Conservation (phyloP, 2,113 vertebrate species). For the Sinosuthora webbiana region DNA sequence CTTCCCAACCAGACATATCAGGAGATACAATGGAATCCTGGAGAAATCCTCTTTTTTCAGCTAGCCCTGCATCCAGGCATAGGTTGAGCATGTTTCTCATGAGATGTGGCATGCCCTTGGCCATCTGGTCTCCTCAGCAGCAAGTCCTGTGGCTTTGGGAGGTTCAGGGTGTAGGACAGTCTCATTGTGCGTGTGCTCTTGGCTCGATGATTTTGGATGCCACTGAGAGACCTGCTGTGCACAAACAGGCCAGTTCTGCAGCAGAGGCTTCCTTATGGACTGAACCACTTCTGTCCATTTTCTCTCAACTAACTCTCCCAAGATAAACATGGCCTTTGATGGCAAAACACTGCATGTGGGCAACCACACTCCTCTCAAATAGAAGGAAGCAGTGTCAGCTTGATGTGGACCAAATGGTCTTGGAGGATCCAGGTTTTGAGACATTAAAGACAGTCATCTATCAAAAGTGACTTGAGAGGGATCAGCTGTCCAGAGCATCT, state of each 20-base stretch:
- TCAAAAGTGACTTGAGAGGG: background rate
- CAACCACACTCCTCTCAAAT: background rate
- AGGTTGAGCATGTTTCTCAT: background rate
- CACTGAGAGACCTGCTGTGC: background rate
- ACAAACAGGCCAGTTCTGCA: background rate
- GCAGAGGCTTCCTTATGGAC: background rate
- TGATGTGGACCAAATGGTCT: background rate
- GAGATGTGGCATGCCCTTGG: background rate
- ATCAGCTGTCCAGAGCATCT: background rate
- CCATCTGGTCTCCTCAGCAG: background rate
- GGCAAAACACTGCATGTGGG: background rate
- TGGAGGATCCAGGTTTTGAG: background rate
- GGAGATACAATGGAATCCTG: background rate
- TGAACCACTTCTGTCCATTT: background rate
- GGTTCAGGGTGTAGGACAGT: background rate
- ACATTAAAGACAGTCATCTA: background rate
- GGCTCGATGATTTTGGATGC: background rate
- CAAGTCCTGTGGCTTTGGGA: background rate
- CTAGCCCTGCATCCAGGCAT: background rate
- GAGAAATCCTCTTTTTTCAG: background rate
- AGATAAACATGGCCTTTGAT: background rate
- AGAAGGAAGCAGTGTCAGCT: background rate
- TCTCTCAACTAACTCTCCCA: fast-evolving
- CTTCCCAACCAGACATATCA: background rate
- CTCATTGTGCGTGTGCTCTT: background rate